Evolutionary conservation across 2,888 invertebrate species (phyloP).

Genomic region (Nomada lathburiana): DNA sequence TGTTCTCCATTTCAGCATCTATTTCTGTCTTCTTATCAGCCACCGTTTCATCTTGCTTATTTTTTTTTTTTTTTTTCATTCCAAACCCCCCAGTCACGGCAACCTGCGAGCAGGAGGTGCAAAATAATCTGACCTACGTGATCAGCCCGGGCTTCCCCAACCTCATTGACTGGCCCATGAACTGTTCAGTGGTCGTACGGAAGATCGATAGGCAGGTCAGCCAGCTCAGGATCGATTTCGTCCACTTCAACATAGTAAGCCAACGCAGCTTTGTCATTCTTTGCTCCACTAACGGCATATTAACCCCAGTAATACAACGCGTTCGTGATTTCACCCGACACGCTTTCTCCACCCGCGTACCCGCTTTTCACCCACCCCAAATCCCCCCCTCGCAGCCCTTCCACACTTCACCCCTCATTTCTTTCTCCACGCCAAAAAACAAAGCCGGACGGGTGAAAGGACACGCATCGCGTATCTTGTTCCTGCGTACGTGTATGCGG

Average conservation of each 20-base stretch:
- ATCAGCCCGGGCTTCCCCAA: constrained; percentile 93
- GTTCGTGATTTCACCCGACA: constrained; percentile 34
- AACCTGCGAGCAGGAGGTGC: constrained; percentile 89
- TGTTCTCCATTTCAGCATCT: neutral
- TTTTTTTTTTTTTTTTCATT: constrained; percentile 51
- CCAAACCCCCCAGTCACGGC: constrained; percentile 87
- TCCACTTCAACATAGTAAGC: constrained; percentile 92
- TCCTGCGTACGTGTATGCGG: neutral
- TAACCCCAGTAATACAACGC: constrained; percentile 52
- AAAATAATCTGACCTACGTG: constrained; percentile 93
- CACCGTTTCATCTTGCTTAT: neutral
- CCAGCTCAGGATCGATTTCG: constrained; percentile 93
- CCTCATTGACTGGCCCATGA: constrained; percentile 88
- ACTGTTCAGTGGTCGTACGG: constrained; percentile 90
- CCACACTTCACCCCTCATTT: too few species aligned
- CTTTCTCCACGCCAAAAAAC: neutral
- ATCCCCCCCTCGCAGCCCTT: too few species aligned
- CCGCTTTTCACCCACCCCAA: too few species aligned
- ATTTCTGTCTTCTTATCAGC: neutral
- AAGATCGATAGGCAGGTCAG: constrained; percentile 92
- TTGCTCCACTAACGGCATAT: constrained; percentile 55
- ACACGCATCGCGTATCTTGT: neutral
- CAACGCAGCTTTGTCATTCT: constrained; percentile 41
- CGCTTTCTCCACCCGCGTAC: neutral
- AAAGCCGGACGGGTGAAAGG: neutral